Percentiles rank a stretch among this genome's conserved stretches.
Evolutionary conservation across 2,888 invertebrate species (phyloP).

Genomic region (Cheilosia vulpina): DNA sequence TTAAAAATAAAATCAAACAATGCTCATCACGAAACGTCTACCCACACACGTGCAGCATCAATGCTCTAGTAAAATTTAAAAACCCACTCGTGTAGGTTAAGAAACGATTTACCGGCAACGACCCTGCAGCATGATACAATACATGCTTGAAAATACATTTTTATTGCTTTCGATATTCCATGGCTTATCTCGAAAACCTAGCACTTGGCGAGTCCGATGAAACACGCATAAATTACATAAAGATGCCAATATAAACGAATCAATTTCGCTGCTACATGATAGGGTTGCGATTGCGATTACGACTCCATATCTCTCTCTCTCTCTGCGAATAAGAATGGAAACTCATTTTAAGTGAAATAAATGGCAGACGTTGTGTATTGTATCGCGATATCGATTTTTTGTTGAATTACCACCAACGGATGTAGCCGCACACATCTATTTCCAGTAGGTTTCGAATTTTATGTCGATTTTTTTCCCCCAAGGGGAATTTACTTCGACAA

Average conservation of each 20-base stretch:
- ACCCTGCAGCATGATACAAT: background rate
- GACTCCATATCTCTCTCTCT: no score
- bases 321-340: constrained; percentile 12
- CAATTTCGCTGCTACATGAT: constrained; percentile 4
- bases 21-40: no score
- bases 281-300: background rate
- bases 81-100: background rate
- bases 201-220: constrained; percentile 1
- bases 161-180: background rate
- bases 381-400: constrained; percentile 22
- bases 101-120: background rate
- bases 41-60: no score
- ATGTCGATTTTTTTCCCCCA: no score
- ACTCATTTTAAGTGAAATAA: constrained; percentile 29
- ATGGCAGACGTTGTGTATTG: constrained; percentile 9
- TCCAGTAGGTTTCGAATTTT: constrained; percentile 21
- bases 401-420: constrained; percentile 23
- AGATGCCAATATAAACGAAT: constrained; percentile 23
- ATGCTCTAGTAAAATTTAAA: background rate
- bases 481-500: no score
- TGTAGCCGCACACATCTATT: constrained; percentile 7
- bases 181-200: constrained; percentile 4
- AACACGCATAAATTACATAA: constrained; percentile 27
- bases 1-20: no score
- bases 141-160: constrained; percentile 3